Percentiles rank a stretch among this genome's conserved stretches.
phyloP scores from a whole-genome alignment of 1,140 invertebrate genomes.

The Grapholita molesta region DNA sequence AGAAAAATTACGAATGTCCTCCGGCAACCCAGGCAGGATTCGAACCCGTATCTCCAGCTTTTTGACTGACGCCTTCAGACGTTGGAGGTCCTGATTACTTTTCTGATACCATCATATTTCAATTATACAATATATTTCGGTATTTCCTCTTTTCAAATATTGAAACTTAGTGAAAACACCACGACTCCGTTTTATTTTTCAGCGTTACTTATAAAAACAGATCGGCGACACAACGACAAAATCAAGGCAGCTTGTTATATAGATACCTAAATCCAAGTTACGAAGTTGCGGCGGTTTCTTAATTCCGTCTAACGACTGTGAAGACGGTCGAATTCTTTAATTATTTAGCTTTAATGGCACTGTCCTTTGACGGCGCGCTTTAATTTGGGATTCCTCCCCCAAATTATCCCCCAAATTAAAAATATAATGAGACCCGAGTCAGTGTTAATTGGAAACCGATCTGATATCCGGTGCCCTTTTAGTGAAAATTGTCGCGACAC shows the following conservation, averaged over 20 bases:
- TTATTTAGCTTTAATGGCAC: slow-evolving; percentile 75
- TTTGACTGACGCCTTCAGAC: too few relatives aligned
- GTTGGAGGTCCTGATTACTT: too few relatives aligned
- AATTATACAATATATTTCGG: too few relatives aligned
- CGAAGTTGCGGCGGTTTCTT: slow-evolving; percentile 63
- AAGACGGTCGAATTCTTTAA: slow-evolving; percentile 75
- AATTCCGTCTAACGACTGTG: slow-evolving; percentile 68
- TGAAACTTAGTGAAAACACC: not conserved
- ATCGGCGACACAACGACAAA: not conserved
- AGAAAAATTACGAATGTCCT: too few relatives aligned
- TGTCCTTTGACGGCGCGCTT: slow-evolving; percentile 74
- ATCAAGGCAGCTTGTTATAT: not conserved
- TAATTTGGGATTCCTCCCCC: slow-evolving; percentile 70
- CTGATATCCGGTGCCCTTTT: slow-evolving; percentile 44
- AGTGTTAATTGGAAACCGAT: slow-evolving; percentile 77
- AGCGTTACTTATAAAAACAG: not conserved
- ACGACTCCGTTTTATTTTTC: not conserved
- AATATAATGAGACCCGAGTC: slow-evolving; percentile 75
- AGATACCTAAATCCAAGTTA: slow-evolving; percentile 58
- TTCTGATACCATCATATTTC: too few relatives aligned
- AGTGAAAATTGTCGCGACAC: slow-evolving; percentile 40
- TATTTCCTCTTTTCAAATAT: too few relatives aligned
- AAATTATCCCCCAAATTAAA: slow-evolving; percentile 65
- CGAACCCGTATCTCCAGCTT: too few relatives aligned
- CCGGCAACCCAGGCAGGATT: too few relatives aligned